A percentile compares a stretch with the other conserved stretches of the same genome.
phyloP scores from a whole-genome alignment of 1,140 invertebrate genomes.

The Leptopilina boulardi region DNA sequence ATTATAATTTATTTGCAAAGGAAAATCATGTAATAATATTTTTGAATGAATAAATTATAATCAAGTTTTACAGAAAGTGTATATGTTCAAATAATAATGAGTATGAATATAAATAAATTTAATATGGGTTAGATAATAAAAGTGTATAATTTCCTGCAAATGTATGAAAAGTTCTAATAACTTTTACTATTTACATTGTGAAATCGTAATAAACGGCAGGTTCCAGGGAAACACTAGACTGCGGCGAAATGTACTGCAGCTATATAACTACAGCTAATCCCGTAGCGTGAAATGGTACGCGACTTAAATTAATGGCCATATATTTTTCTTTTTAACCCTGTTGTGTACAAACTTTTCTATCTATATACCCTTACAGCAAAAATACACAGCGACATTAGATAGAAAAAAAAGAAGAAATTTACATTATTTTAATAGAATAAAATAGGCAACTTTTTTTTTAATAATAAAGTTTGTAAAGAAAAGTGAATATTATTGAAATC shows the following conservation, averaged over 20 bases:
- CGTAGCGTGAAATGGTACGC: slow-evolving; percentile 3
- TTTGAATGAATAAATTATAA: too few relatives aligned
- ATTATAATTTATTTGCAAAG: too few relatives aligned
- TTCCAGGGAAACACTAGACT: background rate
- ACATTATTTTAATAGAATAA: background rate
- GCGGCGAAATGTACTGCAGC: slow-evolving; percentile 5
- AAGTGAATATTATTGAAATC: too few relatives aligned
- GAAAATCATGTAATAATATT: too few relatives aligned
- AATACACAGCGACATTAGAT: background rate
- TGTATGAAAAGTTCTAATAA: background rate
- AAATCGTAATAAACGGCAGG: background rate
- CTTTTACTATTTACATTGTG: background rate
- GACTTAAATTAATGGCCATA: slow-evolving; percentile 14
- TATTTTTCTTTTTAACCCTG: background rate
- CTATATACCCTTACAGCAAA: background rate
- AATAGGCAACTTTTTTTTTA: too few relatives aligned
- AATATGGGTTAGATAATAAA: background rate
- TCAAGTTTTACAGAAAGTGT: too few relatives aligned
- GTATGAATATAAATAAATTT: too few relatives aligned
- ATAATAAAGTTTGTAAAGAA: too few relatives aligned
- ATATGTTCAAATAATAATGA: too few relatives aligned
- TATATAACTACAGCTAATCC: slow-evolving; percentile 26
- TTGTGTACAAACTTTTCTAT: background rate
- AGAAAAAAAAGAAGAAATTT: background rate
- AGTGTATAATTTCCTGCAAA: background rate